phyloP scores from a whole-genome alignment of 1,140 invertebrate genomes.

The Octopus bimaculoides region DNA sequence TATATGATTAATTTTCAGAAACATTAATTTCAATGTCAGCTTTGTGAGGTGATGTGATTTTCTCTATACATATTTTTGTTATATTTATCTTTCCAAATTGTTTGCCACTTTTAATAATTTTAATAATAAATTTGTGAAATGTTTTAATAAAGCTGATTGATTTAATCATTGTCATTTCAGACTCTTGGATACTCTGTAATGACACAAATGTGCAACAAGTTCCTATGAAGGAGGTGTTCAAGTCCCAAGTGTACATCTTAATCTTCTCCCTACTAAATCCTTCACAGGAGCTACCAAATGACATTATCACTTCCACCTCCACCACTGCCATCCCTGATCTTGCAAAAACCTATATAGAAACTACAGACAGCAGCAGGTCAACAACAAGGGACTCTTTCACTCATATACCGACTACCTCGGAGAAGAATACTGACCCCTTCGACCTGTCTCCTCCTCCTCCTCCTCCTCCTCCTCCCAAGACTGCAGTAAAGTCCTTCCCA shows the following conservation, averaged over 20 bases:
- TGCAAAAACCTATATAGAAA: too few relatives aligned
- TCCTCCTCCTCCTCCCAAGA: too few relatives aligned
- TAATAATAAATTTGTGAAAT: neutral
- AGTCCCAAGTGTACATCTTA: constrained; percentile 46
- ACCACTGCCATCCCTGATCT: too few relatives aligned
- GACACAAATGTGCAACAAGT: constrained; percentile 38
- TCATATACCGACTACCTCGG: too few relatives aligned
- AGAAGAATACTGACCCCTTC: too few relatives aligned
- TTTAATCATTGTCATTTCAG: constrained; percentile 26
- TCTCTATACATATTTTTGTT: constrained; percentile 4
- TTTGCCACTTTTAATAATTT: neutral
- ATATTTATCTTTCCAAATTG: neutral
- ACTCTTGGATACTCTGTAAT: constrained; percentile 48
- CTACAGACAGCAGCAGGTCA: too few relatives aligned
- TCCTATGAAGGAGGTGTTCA: constrained; percentile 35
- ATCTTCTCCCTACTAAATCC: constrained; percentile 22
- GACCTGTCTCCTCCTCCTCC: too few relatives aligned
- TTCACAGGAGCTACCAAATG: too few relatives aligned
- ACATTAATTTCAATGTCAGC: neutral
- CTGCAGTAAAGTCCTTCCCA: too few relatives aligned
- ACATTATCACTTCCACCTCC: too few relatives aligned
- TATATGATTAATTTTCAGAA: neutral
- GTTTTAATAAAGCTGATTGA: neutral
- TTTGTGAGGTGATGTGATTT: too few relatives aligned
- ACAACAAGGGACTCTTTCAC: too few relatives aligned